Conservation (phyloP, 2,797 vertebrate genomes). For the Chelidonichthys spinosus region DNA sequence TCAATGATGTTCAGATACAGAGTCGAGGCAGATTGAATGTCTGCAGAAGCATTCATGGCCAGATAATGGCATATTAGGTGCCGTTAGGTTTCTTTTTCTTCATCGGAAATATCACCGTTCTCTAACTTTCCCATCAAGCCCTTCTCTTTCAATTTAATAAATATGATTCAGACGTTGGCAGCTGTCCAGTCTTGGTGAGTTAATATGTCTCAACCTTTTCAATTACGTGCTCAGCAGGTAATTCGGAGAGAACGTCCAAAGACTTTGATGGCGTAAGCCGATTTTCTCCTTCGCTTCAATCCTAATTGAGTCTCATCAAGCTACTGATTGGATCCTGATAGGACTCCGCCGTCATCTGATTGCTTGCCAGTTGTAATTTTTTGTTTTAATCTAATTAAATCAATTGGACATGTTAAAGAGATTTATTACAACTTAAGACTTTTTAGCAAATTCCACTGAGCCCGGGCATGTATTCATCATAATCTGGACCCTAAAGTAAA, state of each 20-base stretch:
- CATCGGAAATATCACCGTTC: neutral
- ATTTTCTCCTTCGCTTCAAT: conserved; percentile 71
- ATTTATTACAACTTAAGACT: conserved; percentile 59
- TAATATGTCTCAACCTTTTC: conserved; percentile 49
- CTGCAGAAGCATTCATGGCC: neutral
- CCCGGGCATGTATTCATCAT: conserved; percentile 49
- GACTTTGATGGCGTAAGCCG: conserved; percentile 60
- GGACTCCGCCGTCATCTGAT: conserved; percentile 58
- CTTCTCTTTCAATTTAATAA: conserved; percentile 2
- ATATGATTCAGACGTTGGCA: conserved; percentile 6
- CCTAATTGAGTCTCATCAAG: conserved; percentile 73
- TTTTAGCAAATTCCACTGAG: conserved; percentile 46
- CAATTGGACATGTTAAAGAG: conserved; percentile 63
- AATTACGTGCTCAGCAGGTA: conserved; percentile 55
- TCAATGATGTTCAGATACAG: neutral
- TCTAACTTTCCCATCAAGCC: neutral
- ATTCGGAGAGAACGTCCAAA: conserved; percentile 43
- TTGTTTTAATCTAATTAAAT: conserved; percentile 72
- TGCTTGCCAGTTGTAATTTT: conserved; percentile 66
- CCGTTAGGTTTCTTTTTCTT: neutral
- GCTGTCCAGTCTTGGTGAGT: conserved; percentile 26
- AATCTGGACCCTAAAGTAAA: conserved; percentile 63
- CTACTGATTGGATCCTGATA: conserved; percentile 76
- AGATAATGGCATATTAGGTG: neutral
- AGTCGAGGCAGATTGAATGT: neutral